Evolutionary conservation across 2,113 vertebrate species (phyloP).

Genomic region (Athene cunicularia): DNA sequence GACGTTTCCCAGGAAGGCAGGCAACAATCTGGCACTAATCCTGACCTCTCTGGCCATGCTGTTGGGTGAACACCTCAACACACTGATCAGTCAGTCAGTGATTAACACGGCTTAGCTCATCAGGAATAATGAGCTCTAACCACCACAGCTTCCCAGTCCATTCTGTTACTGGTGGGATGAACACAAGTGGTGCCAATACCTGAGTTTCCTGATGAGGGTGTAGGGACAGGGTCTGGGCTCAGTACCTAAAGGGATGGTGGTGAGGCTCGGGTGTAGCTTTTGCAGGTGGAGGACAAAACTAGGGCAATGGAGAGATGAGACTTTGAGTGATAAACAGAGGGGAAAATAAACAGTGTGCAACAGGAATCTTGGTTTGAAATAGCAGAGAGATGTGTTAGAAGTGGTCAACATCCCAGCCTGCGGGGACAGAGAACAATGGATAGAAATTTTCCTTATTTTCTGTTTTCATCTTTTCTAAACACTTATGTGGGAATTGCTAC

Average conservation of each 20-base stretch:
- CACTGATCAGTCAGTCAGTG: neutral
- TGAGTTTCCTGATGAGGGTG: neutral
- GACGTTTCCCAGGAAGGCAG: neutral
- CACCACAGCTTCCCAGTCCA: neutral
- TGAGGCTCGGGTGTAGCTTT: neutral
- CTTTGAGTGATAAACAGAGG: neutral
- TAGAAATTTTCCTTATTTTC: neutral
- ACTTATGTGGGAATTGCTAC: neutral
- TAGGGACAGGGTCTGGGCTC: fast-evolving
- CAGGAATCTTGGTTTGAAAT: neutral
- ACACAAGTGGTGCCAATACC: neutral
- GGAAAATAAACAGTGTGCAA: neutral
- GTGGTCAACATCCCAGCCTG: no score
- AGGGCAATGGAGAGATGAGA: neutral
- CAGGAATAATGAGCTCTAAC: neutral
- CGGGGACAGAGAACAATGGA: neutral
- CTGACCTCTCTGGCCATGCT: neutral
- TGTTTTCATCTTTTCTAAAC: neutral
- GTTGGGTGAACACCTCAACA: neutral
- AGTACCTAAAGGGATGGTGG: neutral
- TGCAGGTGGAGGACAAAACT: neutral
- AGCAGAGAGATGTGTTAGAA: fast-evolving
- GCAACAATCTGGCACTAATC: neutral
- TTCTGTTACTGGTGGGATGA: neutral
- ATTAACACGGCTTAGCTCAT: neutral